phyloP scores from a whole-genome alignment of 1,140 invertebrate genomes.

The Halesus radiatus region DNA sequence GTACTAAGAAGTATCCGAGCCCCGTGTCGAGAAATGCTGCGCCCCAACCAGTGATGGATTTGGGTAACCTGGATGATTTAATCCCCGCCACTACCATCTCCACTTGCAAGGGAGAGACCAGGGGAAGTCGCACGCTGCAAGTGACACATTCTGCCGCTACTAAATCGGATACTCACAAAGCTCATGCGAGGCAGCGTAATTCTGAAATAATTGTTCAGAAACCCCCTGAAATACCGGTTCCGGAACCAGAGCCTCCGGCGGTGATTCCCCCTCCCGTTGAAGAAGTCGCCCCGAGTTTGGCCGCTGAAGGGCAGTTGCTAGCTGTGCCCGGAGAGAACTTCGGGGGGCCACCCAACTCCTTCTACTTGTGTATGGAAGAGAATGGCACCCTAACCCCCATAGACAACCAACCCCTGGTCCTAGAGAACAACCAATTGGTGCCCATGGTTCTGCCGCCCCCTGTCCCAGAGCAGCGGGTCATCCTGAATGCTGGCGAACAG shows the following conservation, averaged over 20 bases:
- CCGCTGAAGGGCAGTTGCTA: slow-evolving; percentile 75
- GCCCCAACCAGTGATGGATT: slow-evolving; percentile 15
- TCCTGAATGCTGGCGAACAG: slow-evolving; percentile 63
- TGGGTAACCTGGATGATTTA: slow-evolving; percentile 64
- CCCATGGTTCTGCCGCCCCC: slow-evolving; percentile 63
- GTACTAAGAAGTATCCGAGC: slow-evolving; percentile 8
- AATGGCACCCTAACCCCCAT: slow-evolving; percentile 79
- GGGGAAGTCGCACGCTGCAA: neutral
- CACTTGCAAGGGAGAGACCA: slow-evolving; percentile 62
- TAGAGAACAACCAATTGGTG: slow-evolving; percentile 72
- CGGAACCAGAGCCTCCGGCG: slow-evolving; percentile 7
- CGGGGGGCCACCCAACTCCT: slow-evolving; percentile 75
- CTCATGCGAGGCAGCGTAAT: neutral
- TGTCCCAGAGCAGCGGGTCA: slow-evolving; percentile 43
- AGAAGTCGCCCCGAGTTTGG: neutral
- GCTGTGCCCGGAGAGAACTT: slow-evolving; percentile 77
- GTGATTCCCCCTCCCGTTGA: slow-evolving; percentile 51
- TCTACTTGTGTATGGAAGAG: slow-evolving; percentile 76
- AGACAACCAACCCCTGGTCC: slow-evolving; percentile 77
- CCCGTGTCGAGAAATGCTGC: neutral
- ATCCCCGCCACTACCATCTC: slow-evolving; percentile 65
- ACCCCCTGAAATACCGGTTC: neutral
- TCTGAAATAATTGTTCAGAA: neutral
- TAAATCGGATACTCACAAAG: neutral
- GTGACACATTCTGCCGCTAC: neutral